phyloP scores from a whole-genome alignment of 2,888 invertebrate genomes.

The Brenthis hecate region DNA sequence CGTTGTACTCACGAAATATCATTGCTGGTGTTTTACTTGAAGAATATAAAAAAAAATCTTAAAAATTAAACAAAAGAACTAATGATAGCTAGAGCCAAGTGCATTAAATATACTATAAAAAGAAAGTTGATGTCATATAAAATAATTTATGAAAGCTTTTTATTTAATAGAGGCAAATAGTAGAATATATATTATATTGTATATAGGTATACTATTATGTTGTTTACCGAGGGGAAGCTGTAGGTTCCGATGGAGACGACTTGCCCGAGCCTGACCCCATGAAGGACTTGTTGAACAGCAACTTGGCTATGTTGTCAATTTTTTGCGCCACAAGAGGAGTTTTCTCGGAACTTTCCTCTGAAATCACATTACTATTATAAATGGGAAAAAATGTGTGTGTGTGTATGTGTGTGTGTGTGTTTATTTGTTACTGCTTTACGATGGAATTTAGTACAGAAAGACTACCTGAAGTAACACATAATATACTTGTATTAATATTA shows the following conservation, averaged over 20 bases:
- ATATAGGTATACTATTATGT: neutral
- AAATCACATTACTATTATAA: slow-evolving; percentile 25
- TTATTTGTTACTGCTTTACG: neutral
- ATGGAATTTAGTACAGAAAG: too few species aligned
- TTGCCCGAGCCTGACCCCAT: slow-evolving; percentile 74
- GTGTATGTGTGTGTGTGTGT: neutral
- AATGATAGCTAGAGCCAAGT: too few species aligned
- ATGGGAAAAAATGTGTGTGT: neutral
- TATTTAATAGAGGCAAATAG: too few species aligned
- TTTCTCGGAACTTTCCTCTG: slow-evolving; percentile 80
- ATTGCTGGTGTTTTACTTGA: neutral
- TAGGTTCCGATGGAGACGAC: slow-evolving; percentile 70
- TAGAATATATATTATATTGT: neutral
- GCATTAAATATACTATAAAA: too few species aligned
- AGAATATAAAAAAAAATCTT: too few species aligned
- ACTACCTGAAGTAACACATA: too few species aligned
- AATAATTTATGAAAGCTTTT: too few species aligned
- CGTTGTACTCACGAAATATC: neutral
- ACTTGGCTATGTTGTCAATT: slow-evolving; percentile 88
- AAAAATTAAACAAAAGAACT: too few species aligned
- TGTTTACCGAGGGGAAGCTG: slow-evolving; percentile 67
- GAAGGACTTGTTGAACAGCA: slow-evolving; percentile 86
- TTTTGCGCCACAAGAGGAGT: slow-evolving; percentile 87
- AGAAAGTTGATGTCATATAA: too few species aligned
- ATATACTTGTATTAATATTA: too few species aligned